phyloP scores from a whole-genome alignment of 2,888 invertebrate genomes.

The Eustalomyia histrio region DNA sequence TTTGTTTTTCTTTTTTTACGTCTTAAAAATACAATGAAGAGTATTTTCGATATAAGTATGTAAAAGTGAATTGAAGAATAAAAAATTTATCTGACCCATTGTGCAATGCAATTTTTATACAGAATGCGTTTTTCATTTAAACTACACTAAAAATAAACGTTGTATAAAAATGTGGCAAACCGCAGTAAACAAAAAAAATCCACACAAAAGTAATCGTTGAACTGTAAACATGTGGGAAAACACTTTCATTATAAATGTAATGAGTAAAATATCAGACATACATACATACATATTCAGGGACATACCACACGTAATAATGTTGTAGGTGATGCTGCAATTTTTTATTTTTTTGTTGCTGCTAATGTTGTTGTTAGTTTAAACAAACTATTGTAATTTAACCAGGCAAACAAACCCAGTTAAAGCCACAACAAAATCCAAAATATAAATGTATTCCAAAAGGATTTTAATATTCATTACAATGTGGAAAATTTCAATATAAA shows the following conservation, averaged over 20 bases:
- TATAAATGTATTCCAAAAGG: not conserved
- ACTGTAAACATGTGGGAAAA: constrained; percentile 71
- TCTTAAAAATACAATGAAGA: too few relatives aligned
- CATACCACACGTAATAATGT: constrained; percentile 37
- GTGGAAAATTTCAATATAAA: not conserved
- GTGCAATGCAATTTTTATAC: constrained; percentile 12
- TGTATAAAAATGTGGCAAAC: constrained; percentile 67
- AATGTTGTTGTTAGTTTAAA: constrained; percentile 42
- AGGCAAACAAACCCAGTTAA: constrained; percentile 45
- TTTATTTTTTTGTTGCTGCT: constrained; percentile 14
- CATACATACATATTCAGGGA: too few relatives aligned
- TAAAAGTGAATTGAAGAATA: too few relatives aligned
- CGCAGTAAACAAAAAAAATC: constrained; percentile 67
- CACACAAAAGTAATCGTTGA: constrained; percentile 69
- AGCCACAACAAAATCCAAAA: constrained; percentile 25
- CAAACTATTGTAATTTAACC: constrained; percentile 60
- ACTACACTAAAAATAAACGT: constrained; percentile 60
- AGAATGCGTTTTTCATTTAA: constrained; percentile 20
- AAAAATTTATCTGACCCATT: not conserved
- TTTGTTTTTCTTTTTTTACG: too few relatives aligned
- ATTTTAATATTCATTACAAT: not conserved
- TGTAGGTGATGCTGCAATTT: constrained; percentile 57
- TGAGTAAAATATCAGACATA: constrained; percentile 49
- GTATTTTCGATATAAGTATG: too few relatives aligned
- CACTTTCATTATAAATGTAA: constrained; percentile 74